A percentile compares a stretch with the other conserved stretches of the same genome.
Conservation (phyloP, 2,888 invertebrate genomes). For the Schizotus pectinicornis region DNA sequence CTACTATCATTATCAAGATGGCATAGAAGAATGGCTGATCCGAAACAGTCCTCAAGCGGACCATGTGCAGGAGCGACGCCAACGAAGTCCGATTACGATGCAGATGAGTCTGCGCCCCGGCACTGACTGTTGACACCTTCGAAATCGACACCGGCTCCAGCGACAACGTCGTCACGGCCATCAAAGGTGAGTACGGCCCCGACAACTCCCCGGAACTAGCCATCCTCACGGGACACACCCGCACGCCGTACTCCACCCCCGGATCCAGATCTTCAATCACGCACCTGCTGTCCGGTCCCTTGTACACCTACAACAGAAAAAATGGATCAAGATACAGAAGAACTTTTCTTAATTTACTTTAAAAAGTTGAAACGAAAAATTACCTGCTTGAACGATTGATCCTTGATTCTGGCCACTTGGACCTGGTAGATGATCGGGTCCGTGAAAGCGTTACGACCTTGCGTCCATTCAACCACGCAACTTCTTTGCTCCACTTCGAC, state of each 20-base stretch:
- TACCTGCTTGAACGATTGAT: constrained; percentile 70
- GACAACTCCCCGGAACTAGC: constrained; percentile 66
- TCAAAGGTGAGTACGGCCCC: constrained; percentile 73
- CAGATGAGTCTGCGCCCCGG: constrained; percentile 31
- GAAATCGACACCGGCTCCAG: constrained; percentile 55
- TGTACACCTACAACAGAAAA: constrained; percentile 65
- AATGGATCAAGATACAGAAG: not conserved
- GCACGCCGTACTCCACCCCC: constrained; percentile 76
- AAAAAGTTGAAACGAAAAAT: too few species aligned
- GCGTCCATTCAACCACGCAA: constrained; percentile 71
- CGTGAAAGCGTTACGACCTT: constrained; percentile 63
- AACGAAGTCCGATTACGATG: constrained; percentile 36
- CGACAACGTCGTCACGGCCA: constrained; percentile 64
- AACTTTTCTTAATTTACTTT: too few species aligned
- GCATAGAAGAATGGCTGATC: constrained; percentile 63
- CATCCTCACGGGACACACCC: constrained; percentile 78
- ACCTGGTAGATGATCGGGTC: constrained; percentile 79
- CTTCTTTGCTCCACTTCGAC: constrained; percentile 62
- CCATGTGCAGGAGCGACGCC: constrained; percentile 32
- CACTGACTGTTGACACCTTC: constrained; percentile 36
- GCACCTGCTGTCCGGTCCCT: constrained; percentile 68
- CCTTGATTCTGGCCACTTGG: constrained; percentile 68
- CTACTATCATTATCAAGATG: constrained; percentile 52
- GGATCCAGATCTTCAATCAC: constrained; percentile 73
- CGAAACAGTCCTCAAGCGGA: constrained; percentile 57